Percentiles rank a stretch among this genome's conserved stretches.
phyloP scores from a whole-genome alignment of 2,113 vertebrate species.

The Epinephelus moara region DNA sequence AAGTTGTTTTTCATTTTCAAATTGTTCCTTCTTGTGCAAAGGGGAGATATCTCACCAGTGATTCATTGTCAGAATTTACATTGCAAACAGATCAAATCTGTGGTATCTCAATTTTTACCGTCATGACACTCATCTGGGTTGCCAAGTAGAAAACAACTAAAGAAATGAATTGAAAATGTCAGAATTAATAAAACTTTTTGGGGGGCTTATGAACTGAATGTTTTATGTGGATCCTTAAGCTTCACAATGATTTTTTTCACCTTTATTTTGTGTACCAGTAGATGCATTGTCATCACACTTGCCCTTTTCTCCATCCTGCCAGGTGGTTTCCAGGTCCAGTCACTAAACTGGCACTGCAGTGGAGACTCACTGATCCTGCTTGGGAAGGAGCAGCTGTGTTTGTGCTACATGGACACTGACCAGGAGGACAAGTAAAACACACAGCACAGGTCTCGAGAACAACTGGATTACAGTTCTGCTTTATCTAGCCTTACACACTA shows the following conservation, averaged over 20 bases:
- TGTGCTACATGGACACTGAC: conserved; percentile 91
- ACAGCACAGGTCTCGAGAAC: not conserved
- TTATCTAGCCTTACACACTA: not conserved
- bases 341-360: conserved; percentile 88
- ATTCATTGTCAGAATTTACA: not conserved
- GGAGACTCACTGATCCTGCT: conserved; percentile 89
- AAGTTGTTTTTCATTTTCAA: not conserved
- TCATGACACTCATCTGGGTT: not conserved
- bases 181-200: not conserved
- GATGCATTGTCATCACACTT: not conserved
- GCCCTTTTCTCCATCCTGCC: conserved; percentile 2
- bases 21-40: not conserved
- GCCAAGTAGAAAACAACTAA: not conserved
- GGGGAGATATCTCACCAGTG: not conserved
- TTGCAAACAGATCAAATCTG: not conserved
- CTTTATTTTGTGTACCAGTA: not conserved
- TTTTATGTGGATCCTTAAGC: conserved; percentile 1
- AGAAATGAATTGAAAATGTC: not conserved
- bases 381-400: conserved; percentile 93
- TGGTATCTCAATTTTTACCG: not conserved
- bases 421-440: conserved; percentile 63
- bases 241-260: not conserved
- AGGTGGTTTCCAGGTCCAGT: conserved; percentile 91
- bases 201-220: not conserved
- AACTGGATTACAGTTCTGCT: not conserved